A percentile compares a stretch with the other conserved stretches of the same genome.
phyloP scores from a whole-genome alignment of 2,113 vertebrate genomes.

The Uropsilus gracilis region DNA sequence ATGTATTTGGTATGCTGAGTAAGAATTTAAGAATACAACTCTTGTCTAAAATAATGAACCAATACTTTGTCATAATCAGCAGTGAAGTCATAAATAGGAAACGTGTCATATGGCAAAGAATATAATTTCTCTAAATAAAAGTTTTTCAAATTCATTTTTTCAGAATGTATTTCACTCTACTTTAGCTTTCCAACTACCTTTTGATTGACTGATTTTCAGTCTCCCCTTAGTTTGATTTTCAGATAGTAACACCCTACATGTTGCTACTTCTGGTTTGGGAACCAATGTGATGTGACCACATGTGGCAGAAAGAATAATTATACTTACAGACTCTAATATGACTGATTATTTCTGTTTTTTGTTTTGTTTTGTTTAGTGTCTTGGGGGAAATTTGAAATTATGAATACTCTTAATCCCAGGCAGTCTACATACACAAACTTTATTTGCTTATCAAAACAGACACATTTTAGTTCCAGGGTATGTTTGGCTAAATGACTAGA shows the following conservation, averaged over 20 bases:
- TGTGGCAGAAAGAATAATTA: not conserved
- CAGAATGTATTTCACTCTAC: not conserved
- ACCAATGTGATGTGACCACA: not conserved
- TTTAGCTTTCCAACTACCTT: not conserved
- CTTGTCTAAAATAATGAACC: conserved; percentile 4
- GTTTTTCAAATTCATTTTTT: not conserved
- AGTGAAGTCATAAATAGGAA: not conserved
- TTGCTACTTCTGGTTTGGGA: not conserved
- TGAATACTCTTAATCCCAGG: not conserved
- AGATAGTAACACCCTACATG: not conserved
- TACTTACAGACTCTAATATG: not conserved
- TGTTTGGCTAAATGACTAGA: not conserved
- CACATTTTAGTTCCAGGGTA: not conserved
- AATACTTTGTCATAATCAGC: not conserved
- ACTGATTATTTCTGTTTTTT: not conserved
- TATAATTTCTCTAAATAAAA: not conserved
- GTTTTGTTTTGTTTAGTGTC: not conserved
- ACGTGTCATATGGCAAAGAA: not conserved
- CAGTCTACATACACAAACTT: not conserved
- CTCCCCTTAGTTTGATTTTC: not conserved
- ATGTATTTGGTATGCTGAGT: not conserved
- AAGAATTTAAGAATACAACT: not conserved
- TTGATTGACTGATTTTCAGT: not conserved
- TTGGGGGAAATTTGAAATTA: not conserved
- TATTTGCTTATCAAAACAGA: not conserved